phyloP scores from a whole-genome alignment of 2,113 vertebrate species.

The Gorsachius goisagi region DNA sequence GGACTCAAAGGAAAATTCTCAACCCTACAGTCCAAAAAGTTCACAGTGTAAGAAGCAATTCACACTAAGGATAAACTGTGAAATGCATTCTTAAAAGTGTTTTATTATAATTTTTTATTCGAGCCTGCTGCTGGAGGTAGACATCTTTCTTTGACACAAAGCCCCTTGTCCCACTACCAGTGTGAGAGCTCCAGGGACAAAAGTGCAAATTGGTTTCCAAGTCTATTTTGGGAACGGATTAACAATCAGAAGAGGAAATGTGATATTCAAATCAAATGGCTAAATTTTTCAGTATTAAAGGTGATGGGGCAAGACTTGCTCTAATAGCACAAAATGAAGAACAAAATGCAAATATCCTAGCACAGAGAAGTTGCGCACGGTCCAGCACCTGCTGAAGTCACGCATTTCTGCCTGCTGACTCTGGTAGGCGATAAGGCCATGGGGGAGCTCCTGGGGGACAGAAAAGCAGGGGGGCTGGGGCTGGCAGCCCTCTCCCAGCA shows the following conservation, averaged over 20 bases:
- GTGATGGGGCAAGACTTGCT: background rate
- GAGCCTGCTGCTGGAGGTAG: background rate
- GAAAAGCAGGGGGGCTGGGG: background rate
- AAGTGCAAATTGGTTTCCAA: slow-evolving; percentile 50
- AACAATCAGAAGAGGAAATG: background rate
- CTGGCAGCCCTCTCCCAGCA: background rate
- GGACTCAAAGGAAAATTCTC: slow-evolving; percentile 12
- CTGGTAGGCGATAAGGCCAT: background rate
- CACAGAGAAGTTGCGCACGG: background rate
- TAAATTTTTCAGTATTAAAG: background rate
- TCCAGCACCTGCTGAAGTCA: background rate
- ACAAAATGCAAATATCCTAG: background rate
- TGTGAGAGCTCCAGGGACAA: slow-evolving; percentile 3
- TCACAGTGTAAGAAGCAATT: slow-evolving; percentile 63
- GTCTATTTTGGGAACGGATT: background rate
- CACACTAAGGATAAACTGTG: slow-evolving; percentile 64
- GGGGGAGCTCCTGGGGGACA: background rate
- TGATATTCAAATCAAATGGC: slow-evolving; percentile 20
- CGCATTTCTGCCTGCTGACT: background rate
- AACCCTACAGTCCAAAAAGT: background rate
- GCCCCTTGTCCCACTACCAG: background rate
- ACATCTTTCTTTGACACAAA: background rate
- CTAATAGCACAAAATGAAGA: background rate
- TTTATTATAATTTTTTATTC: slow-evolving; percentile 34
- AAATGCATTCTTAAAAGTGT: slow-evolving; percentile 64